Percentiles rank a stretch among this genome's conserved stretches.
phyloP scores from a whole-genome alignment of 2,888 invertebrate species.

The Nomada fabriciana region DNA sequence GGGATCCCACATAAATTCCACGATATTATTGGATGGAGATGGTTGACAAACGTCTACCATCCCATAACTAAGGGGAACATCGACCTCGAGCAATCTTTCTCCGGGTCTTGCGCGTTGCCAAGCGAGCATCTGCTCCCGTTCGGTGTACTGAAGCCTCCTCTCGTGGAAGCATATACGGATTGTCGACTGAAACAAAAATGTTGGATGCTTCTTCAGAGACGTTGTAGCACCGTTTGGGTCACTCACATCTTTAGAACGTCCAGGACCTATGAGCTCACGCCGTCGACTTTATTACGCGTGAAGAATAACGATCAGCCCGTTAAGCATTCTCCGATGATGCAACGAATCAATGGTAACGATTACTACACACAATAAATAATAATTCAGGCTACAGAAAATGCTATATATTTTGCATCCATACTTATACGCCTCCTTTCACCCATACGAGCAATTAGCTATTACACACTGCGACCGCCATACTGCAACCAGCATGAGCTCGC shows the following conservation, averaged over 20 bases:
- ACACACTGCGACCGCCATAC: background rate
- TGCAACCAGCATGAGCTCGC: conserved; percentile 64
- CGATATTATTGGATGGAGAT: conserved; percentile 89
- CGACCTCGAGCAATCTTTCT: conserved; percentile 96
- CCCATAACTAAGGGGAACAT: conserved; percentile 97
- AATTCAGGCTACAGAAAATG: too few species aligned
- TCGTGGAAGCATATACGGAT: conserved; percentile 98
- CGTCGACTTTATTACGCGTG: background rate
- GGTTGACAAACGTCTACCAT: conserved; percentile 93
- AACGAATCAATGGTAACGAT: background rate
- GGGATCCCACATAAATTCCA: conserved; percentile 97
- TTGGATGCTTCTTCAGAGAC: conserved; percentile 74
- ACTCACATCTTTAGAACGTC: conserved; percentile 74
- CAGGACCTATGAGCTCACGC: conserved; percentile 64
- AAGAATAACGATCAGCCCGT: background rate
- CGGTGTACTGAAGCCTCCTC: conserved; percentile 97
- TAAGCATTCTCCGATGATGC: too few species aligned
- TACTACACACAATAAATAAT: background rate
- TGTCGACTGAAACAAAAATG: conserved; percentile 88
- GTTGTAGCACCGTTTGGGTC: conserved; percentile 75
- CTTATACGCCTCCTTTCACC: background rate
- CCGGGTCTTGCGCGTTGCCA: conserved; percentile 96
- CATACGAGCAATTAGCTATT: background rate
- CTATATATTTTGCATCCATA: background rate
- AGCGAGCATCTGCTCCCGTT: conserved; percentile 95